Evolutionary conservation across 37 sponge, comb jelly and placozoan species (phyloP), one percentile per base, ranked within the genome.

Genomic region (Halisarca cf. caerulea): DNA sequence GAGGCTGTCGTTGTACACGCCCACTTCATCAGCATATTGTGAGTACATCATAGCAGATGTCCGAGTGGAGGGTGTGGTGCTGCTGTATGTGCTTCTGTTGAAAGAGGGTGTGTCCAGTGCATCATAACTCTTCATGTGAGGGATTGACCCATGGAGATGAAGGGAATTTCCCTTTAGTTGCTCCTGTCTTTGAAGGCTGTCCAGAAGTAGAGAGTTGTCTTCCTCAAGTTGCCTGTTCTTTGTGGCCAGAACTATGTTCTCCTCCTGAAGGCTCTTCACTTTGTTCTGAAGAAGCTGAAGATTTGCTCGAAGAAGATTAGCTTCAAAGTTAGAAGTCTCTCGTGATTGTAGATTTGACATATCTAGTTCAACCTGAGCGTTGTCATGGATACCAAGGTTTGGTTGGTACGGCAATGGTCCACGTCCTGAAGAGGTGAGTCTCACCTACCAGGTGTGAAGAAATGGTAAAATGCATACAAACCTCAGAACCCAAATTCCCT

Each of bases 1-100:
- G 44, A 36, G 44, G 72, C 41, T 71, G 18, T 71, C 20, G 77
- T 44, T 74, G 77, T 74, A 74, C 45, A 74, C 45, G 42, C 77
- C 45, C 77, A 74, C 45, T 40, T 74, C 38, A 6, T 74, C 77
- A 20, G 45, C 15, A 39, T 74, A 43, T 1, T 5, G 39, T 4
- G 45, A 25, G 24, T 37, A 33, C 36, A 33, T 1, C 38, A 36
- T 74, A n/a, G 77, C 38, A 40, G 77, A 74, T 2, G 18, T 2
- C 7, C 23, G 30, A 39, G 38, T 74, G 77, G 45, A n/a, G 40
- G 73, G 23, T 11, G 38, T 74, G 77, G 77, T 21, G 21, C 38
- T 74, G 44, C 23, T 74, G 77, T 74, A 74, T 11, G 36, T 40
- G 41, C 77, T 74, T n/a, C 41, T 37, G 8, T n/a, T 37, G 77